phyloP scores from a whole-genome alignment of 2,888 invertebrate genomes.

The Cryptocheilus praepositus region DNA sequence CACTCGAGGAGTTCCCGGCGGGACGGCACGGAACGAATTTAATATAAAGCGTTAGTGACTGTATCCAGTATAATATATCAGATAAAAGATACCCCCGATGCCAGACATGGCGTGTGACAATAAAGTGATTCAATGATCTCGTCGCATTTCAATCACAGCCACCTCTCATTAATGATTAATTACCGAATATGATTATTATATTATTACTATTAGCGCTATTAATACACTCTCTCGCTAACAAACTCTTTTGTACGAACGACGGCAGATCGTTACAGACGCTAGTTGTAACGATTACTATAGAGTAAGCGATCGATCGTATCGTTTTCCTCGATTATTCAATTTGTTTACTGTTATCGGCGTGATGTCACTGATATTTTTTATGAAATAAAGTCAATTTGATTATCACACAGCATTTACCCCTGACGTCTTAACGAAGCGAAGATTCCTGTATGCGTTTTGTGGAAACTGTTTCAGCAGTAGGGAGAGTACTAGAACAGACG shows the following conservation, averaged over 20 bases:
- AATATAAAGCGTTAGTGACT: slow-evolving; percentile 71
- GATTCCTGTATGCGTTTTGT: too few relatives aligned
- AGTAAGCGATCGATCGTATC: too few relatives aligned
- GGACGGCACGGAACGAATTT: slow-evolving; percentile 53
- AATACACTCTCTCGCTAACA: neutral
- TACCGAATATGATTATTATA: neutral
- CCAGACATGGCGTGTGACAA: slow-evolving; percentile 74
- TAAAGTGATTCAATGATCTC: slow-evolving; percentile 73
- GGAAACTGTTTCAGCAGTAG: too few relatives aligned
- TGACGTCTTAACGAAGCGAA: too few relatives aligned
- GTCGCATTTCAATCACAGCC: slow-evolving; percentile 52
- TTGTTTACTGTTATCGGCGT: too few relatives aligned
- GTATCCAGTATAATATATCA: slow-evolving; percentile 72
- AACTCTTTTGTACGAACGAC: slow-evolving; percentile 25
- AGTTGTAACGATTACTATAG: too few relatives aligned
- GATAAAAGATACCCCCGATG: slow-evolving; percentile 73
- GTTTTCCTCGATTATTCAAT: too few relatives aligned
- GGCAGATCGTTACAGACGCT: too few relatives aligned
- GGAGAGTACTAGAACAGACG: too few relatives aligned
- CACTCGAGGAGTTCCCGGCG: slow-evolving; percentile 52
- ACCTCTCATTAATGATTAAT: slow-evolving; percentile 32
- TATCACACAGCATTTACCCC: too few relatives aligned
- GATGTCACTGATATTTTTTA: too few relatives aligned
- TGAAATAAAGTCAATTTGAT: too few relatives aligned
- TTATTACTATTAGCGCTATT: neutral